Evolutionary conservation across 2,888 invertebrate species (phyloP), one percentile per base, ranked within the genome.

Genomic region (Melitaea athalia): DNA sequence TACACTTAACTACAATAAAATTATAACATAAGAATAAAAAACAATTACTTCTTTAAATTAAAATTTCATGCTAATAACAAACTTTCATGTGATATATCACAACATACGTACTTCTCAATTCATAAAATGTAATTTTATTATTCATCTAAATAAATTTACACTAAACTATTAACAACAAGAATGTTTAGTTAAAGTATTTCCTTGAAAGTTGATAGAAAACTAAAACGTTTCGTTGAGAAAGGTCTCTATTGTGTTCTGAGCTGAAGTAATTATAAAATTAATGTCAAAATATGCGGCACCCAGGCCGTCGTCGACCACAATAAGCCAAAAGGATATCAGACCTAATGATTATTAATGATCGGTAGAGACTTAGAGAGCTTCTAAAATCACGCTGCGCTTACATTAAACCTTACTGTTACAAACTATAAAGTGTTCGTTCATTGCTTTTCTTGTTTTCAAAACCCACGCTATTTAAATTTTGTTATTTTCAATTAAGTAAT

Each of bases 301-400:
- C 81, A 76, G 78, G 74, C 76, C 55, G 60, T 76, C 77, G 76
- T 76, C 76, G 76, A 74, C 76, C 77, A 81, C 80, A 83, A 83
- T 81, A 79, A 82, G 82, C 83, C 79, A 78, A 66, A 75, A 77
- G 77, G 78, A 81, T 88, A 86, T 84, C 82, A 83, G 77, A 76
- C 79, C 76, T 87, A 88, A 89, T 87, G 81, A 85, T 86, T 86
- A 89, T 89, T 87, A 89, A 90, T 88, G 85, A 80, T 79, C 68
- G 60, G 68, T 79, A 83, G 81, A 84, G 81, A 81, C 77, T 77
- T 79, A 83, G 81, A 84, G 81, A 81, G 77, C 77, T 75, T 82
- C 80, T 80, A 79, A 83, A 86, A 84, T 86, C 84, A 84, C 79
- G 82, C 77, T 78, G 61, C 71, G 70, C 69, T 75, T 74, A 74